Evolutionary conservation across 2,113 vertebrate species (phyloP).

Genomic region (Cyprinodon variegatus): DNA sequence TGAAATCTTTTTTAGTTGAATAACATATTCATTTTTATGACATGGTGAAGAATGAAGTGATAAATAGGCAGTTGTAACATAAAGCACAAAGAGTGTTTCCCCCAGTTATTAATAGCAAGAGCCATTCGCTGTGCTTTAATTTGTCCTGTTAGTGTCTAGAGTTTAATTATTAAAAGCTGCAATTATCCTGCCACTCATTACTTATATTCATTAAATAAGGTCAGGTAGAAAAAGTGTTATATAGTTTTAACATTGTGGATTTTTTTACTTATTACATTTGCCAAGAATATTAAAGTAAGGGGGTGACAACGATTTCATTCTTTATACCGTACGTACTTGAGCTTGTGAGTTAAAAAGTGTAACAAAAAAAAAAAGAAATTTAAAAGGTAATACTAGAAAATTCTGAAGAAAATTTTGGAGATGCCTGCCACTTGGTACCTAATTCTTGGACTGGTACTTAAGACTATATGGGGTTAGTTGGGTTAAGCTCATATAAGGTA

Average conservation of each 20-base stretch:
- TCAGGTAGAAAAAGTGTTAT: too few species aligned
- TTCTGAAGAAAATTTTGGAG: too few species aligned
- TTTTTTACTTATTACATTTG: too few species aligned
- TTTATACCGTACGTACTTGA: neutral
- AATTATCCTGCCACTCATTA: neutral
- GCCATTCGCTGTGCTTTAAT: neutral
- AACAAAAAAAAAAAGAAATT: neutral
- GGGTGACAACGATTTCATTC: neutral
- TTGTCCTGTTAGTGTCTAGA: neutral
- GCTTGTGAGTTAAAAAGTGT: neutral
- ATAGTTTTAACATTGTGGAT: too few species aligned
- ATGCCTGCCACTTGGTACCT: too few species aligned
- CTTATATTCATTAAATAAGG: neutral
- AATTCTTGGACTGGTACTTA: too few species aligned
- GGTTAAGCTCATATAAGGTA: too few species aligned
- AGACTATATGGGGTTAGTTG: too few species aligned
- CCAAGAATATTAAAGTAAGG: too few species aligned
- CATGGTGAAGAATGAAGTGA: neutral
- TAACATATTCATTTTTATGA: neutral
- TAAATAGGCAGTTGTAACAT: neutral
- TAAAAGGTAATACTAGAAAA: too few species aligned
- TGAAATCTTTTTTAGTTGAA: neutral
- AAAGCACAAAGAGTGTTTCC: too few species aligned
- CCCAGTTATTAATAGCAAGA: neutral
- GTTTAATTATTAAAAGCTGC: neutral